Evolutionary conservation across 2,888 invertebrate species (phyloP).

Genomic region (Diloba caeruleocephala): DNA sequence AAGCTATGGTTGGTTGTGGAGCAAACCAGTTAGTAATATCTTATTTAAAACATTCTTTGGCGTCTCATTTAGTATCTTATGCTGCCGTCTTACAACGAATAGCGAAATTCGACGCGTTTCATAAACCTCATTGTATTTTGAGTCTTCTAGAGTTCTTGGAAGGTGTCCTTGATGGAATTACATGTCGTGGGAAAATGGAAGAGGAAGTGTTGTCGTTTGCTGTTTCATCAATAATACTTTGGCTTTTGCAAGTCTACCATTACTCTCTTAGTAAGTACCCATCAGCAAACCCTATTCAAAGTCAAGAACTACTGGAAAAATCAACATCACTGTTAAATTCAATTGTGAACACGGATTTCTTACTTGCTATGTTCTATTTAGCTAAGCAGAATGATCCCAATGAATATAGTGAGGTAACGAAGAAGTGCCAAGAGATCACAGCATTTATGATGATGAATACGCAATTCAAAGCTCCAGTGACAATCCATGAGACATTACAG

Average conservation of each 20-base stretch:
- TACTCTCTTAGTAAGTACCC: conserved; percentile 84
- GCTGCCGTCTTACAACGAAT: conserved; percentile 96
- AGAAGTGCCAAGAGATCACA: conserved; percentile 93
- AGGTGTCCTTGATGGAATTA: conserved; percentile 90
- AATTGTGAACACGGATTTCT: conserved; percentile 92
- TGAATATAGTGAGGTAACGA: conserved; percentile 90
- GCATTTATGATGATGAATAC: conserved; percentile 89
- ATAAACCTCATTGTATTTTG: conserved; percentile 96
- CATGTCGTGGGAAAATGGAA: conserved; percentile 95
- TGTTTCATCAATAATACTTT: conserved; percentile 94
- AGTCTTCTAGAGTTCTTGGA: conserved; percentile 96
- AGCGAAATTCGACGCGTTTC: conserved; percentile 95
- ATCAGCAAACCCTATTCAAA: conserved; percentile 83
- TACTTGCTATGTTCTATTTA: conserved; percentile 94
- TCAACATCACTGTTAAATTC: conserved; percentile 91
- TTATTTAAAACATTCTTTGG: conserved; percentile 97
- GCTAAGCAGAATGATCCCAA: conserved; percentile 95
- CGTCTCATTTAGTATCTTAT: conserved; percentile 97
- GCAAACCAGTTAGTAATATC: conserved; percentile 97
- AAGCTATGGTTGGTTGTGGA: conserved; percentile 97
- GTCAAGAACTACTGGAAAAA: conserved; percentile 91
- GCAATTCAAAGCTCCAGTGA: conserved; percentile 86
- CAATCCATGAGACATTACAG: conserved; percentile 90
- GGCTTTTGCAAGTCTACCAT: conserved; percentile 94
- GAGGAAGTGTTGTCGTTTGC: conserved; percentile 95